Percentiles rank a stretch among this genome's conserved stretches.
Conservation (phyloP, 2,888 invertebrate genomes). For the Xylophagus ater region DNA sequence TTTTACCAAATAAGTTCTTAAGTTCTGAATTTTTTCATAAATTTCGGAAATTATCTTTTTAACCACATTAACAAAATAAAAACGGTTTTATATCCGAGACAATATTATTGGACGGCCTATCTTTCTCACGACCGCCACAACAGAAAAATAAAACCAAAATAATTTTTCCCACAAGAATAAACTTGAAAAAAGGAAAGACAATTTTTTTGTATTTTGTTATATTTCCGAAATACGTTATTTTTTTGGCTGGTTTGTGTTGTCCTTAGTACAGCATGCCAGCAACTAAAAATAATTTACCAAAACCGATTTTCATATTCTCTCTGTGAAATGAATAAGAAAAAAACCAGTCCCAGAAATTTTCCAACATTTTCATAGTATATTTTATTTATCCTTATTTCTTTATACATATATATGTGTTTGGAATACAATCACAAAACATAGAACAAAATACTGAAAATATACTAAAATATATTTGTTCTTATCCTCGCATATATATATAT, state of each 20-base stretch:
- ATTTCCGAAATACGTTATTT: background rate
- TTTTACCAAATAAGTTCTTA: too few relatives aligned
- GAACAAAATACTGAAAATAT: too few relatives aligned
- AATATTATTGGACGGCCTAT: constrained; percentile 2
- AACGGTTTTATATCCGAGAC: too few relatives aligned
- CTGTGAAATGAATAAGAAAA: background rate
- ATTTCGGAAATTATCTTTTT: too few relatives aligned
- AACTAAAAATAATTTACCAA: constrained; percentile 15
- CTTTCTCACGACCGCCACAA: background rate
- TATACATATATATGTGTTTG: background rate
- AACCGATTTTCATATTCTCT: background rate
- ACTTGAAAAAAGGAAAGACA: background rate
- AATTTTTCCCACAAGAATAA: background rate
- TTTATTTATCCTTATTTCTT: background rate
- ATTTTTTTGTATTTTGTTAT: background rate
- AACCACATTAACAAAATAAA: too few relatives aligned
- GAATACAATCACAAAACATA: too few relatives aligned
- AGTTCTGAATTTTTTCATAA: too few relatives aligned
- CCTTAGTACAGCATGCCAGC: constrained; percentile 13
- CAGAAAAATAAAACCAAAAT: background rate
- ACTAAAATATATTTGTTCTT: too few relatives aligned
- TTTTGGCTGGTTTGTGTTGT: constrained; percentile 1
- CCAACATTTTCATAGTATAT: background rate
- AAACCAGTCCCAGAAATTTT: background rate
- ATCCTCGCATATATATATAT: background rate